A percentile compares a stretch with the other conserved stretches of the same genome.
Conservation (phyloP, 1,140 invertebrate genomes). For the Aphidius ervi region DNA sequence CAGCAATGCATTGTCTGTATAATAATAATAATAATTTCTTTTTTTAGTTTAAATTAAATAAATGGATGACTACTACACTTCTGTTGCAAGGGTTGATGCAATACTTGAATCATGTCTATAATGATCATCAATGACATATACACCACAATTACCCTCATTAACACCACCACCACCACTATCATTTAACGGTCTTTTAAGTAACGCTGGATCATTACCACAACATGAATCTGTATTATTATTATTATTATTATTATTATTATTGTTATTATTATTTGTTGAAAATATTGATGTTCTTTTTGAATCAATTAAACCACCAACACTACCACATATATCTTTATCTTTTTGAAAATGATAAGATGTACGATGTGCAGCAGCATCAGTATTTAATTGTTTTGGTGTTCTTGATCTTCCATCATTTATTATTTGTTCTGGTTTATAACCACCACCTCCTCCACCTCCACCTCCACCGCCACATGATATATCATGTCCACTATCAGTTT, state of each 20-base stretch:
- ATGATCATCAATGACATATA: slow-evolving; percentile 65
- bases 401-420: slow-evolving; percentile 51
- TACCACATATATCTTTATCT: slow-evolving; percentile 44
- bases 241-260: too few species aligned
- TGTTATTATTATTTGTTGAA: neutral
- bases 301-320: slow-evolving; percentile 38
- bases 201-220: slow-evolving; percentile 34
- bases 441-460: slow-evolving; percentile 28
- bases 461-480: slow-evolving; percentile 37
- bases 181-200: slow-evolving; percentile 50
- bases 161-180: slow-evolving; percentile 29
- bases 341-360: slow-evolving; percentile 54
- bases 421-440: slow-evolving; percentile 53
- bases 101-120: slow-evolving; percentile 55
- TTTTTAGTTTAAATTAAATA: slow-evolving; percentile 1
- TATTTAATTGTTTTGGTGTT: slow-evolving; percentile 73
- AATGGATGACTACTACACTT: slow-evolving; percentile 53
- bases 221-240: slow-evolving; percentile 30
- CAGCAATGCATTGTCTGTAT: neutral
- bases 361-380: slow-evolving; percentile 57
- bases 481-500: slow-evolving; percentile 40
- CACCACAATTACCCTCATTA: slow-evolving; percentile 45
- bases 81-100: slow-evolving; percentile 58
- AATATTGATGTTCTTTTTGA: slow-evolving; percentile 51
- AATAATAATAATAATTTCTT: neutral